Evolutionary conservation across 2,888 invertebrate genomes (phyloP).

Genomic region (Clostera curtula): DNA sequence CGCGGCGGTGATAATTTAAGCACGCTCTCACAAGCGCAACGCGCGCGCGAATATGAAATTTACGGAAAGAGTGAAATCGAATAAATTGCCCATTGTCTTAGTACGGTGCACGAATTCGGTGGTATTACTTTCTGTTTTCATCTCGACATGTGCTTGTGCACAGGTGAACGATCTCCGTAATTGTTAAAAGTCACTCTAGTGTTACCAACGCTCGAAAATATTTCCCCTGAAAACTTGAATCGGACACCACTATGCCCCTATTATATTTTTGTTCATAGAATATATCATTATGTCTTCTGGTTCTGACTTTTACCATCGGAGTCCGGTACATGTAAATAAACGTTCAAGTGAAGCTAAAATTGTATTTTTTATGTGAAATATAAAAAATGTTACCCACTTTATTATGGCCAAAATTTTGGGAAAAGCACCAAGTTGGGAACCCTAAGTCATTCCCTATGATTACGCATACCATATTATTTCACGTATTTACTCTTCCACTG

Average conservation of each 20-base stretch:
- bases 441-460: constrained; percentile 27
- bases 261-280: no score
- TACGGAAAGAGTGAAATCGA: constrained; percentile 68
- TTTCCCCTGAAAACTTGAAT: no score
- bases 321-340: no score
- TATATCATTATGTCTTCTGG: no score
- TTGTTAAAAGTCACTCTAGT: constrained; percentile 25
- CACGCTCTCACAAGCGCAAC: constrained; percentile 25
- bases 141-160: constrained; percentile 49
- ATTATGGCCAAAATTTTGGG: no score
- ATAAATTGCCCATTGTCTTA: constrained; percentile 68
- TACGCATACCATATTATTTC: constrained; percentile 17
- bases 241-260: no score
- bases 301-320: no score
- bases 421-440: no score
- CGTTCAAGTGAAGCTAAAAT: no score
- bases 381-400: no score
- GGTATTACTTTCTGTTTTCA: constrained; percentile 65
- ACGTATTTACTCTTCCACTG: constrained; percentile 18
- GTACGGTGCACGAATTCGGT: constrained; percentile 62
- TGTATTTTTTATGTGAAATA: no score
- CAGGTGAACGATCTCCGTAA: constrained; percentile 39
- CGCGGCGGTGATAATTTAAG: constrained; percentile 20
- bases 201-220: no score
- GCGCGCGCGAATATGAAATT: constrained; percentile 56